Base-by-base conservation (phyloP, 1,140 invertebrate species). In the Ephestia elutella region DNA sequence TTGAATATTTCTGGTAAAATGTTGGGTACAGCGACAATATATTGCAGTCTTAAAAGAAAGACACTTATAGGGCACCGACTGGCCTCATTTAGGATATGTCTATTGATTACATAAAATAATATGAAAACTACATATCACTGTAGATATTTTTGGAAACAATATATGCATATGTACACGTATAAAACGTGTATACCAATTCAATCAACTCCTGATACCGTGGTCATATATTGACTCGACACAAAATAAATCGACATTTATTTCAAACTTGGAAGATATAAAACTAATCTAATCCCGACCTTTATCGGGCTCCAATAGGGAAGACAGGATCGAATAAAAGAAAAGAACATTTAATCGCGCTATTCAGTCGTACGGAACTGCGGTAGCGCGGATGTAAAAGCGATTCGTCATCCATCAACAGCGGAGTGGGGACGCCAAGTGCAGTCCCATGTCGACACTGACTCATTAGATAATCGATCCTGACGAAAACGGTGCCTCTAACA, bases 401-500 rank as follows among this genome's bases (percentile, higher is more conserved):
- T 80, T 79, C 73, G 73, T 76, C 75, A 85, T 83, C 82, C 71
- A 80, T 86, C 82, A 82, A 56, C 54, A 54, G 53, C n/a, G 65
- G 62, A 61, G 58, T 63, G 60, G 67, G 63, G 55, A 58, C 71
- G 77, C 74, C 82, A 77, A 85, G 80, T 82, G 82, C 82, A 86
- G 66, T 82, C 71, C 67, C 73, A 61, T 83, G 80, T 86, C 76
- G 71, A 70, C 75, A 72, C 68, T 78, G 78, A 79, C 73, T 86
- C 79, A 82, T 82, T 83, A 86, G 70, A 82, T 71, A 85, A 86
- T 85, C 78, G 73, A 85, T 85, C 73, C 71, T 71, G 54, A 48
- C 54, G 56, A 50, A 62, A 61, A 49, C 62, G 54, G 35, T 59
- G 56, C 65, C 57, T 55, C 60, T 60, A 58, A 65, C 20, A 53